Evolutionary conservation across 2,797 vertebrate species (phyloP).

Genomic region (Lates japonicus): DNA sequence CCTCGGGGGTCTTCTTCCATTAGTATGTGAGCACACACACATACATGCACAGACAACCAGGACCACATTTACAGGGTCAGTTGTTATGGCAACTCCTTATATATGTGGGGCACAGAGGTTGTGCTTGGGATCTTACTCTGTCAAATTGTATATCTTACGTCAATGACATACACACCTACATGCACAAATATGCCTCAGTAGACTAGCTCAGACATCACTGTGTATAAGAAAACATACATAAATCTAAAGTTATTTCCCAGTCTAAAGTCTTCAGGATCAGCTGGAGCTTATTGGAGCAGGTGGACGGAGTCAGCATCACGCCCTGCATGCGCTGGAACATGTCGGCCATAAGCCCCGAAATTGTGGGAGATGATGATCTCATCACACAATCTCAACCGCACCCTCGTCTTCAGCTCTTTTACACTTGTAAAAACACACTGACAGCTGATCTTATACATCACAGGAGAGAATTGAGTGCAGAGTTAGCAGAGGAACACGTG

Average conservation of each 20-base stretch:
- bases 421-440: not conserved
- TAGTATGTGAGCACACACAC: slow-evolving; percentile 24
- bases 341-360: slow-evolving; percentile 10
- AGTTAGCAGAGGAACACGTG: slow-evolving; percentile 17
- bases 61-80: slow-evolving; percentile 34
- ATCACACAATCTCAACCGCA: slow-evolving; percentile 37
- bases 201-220: not conserved
- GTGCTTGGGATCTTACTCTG: not conserved
- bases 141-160: slow-evolving; percentile 16
- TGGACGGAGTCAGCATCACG: slow-evolving; percentile 20
- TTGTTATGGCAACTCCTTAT: slow-evolving; percentile 52
- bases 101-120: slow-evolving; percentile 17
- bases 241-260: not conserved
- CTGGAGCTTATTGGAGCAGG: slow-evolving; percentile 2
- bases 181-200: not conserved
- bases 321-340: slow-evolving; percentile 58
- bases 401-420: slow-evolving; percentile 31
- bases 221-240: slow-evolving; percentile 2
- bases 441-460: slow-evolving; percentile 30
- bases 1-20: slow-evolving; percentile 45
- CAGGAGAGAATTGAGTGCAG: not conserved
- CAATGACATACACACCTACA: not conserved
- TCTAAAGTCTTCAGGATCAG: slow-evolving; percentile 16
- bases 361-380: slow-evolving; percentile 54
- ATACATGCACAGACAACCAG: not conserved